Conservation (phyloP, 2,888 invertebrate species). For the Chrysolina haemoptera region DNA sequence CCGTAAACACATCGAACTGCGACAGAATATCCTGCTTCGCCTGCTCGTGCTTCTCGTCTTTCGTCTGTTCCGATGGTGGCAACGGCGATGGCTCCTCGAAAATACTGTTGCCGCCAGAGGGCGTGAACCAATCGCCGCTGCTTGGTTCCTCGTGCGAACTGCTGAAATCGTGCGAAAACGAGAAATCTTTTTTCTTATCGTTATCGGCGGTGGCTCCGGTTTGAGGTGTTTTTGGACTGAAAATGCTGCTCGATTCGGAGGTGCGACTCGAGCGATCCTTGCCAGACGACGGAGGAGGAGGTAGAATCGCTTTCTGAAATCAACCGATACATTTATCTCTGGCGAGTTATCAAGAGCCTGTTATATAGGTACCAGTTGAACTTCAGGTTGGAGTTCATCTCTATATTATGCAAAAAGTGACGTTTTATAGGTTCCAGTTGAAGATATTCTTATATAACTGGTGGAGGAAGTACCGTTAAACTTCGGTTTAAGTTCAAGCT, state of each 20-base stretch:
- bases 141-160: constrained; percentile 64
- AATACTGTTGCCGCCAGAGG: constrained; percentile 61
- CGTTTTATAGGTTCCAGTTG: no score
- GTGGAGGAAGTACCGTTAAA: no score
- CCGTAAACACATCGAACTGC: constrained; percentile 90
- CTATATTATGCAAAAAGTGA: no score
- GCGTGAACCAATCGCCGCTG: constrained; percentile 68
- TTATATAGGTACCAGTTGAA: no score
- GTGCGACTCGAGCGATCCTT: constrained; percentile 60
- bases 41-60: constrained; percentile 66
- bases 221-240: constrained; percentile 68
- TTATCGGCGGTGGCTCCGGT: constrained; percentile 57
- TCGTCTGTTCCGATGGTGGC: constrained; percentile 54
- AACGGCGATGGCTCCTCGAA: constrained; percentile 62
- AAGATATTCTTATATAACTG: no score
- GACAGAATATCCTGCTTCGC: constrained; percentile 68
- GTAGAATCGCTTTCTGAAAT: constrained; percentile 62
- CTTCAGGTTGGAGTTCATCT: no score
- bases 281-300: constrained; percentile 62
- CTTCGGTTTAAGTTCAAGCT: no score
- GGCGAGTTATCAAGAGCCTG: no score
- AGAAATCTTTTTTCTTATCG: constrained; percentile 60
- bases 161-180: constrained; percentile 59
- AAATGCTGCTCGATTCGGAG: constrained; percentile 65
- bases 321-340: neutral